Evolutionary conservation across 2,888 invertebrate species (phyloP), one percentile per base, ranked within the genome.

Genomic region (Sycophila texana): DNA sequence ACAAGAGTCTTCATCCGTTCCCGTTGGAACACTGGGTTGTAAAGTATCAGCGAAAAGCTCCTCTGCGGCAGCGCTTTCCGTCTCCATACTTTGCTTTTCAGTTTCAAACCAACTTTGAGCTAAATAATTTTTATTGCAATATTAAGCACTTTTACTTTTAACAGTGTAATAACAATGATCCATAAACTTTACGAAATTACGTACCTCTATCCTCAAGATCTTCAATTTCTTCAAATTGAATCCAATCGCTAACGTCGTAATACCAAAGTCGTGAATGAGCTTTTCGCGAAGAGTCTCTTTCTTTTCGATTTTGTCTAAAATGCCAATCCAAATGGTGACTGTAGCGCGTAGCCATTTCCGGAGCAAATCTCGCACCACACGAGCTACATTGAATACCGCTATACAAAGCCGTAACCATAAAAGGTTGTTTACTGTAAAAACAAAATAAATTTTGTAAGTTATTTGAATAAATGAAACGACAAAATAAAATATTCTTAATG

Each of bases 241-340:
- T 94, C 98, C 98, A 98, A 91, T 98, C 98, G 77, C 95, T 93
- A 47, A 96, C 92, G 86, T 96, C 95, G 88, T 97, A 98, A 90
- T 96, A 98, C 97, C 98, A 98, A 86, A 95, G 94, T 3, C 98
- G 92, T 47, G 95, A 95, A 86, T 96, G 95, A 0, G 97, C 96
- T 72, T 96, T 95, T 14, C 96, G 92, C 0, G 95, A 95, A 0
- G 96, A 95, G 88, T 97, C 97, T 83, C 97, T 94, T 85, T 97
- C 97, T 74, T 95, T 93, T 1, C 97, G 92, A 92, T 99, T 99
- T 91, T 97, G 97, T 0, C 98, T 92, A 92, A 99, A 99, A 92
- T 99, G 99, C 99, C 99, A 99, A 92, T 99, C 99, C 80, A 99
- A 93, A 91, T 99, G 99, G 89, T 97, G 96, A 86, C 95, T 96